phyloP scores from a whole-genome alignment of 2,113 vertebrate genomes.

The Ochotona curzoniae region DNA sequence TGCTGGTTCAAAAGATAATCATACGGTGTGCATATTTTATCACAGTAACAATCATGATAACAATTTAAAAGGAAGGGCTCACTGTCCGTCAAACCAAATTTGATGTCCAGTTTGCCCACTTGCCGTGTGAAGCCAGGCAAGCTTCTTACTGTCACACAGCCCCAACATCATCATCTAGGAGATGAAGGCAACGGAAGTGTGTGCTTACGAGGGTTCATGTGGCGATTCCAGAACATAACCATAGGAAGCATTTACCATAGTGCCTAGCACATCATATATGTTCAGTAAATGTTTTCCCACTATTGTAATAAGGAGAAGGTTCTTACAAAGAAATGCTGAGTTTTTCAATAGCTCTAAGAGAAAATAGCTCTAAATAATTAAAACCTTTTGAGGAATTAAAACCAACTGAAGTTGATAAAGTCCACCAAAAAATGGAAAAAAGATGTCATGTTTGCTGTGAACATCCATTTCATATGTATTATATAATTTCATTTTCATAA shows the following conservation, averaged over 20 bases:
- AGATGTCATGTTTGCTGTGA: not conserved
- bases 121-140: not conserved
- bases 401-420: slow-evolving; percentile 1
- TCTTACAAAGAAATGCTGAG: slow-evolving; percentile 36
- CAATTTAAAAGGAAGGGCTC: not conserved
- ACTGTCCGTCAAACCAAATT: not conserved
- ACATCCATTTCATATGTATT: not conserved
- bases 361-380: slow-evolving; percentile 26
- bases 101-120: not conserved
- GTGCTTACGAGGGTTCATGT: not conserved
- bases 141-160: not conserved
- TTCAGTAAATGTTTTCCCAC: not conserved
- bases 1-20: not conserved
- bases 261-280: not conserved
- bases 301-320: not conserved
- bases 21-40: not conserved
- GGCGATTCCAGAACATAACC: not conserved
- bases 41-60: not conserved
- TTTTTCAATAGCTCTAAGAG: slow-evolving; percentile 26
- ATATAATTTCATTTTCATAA: not conserved
- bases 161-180: not conserved
- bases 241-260: not conserved
- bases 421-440: not conserved
- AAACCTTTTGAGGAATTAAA: slow-evolving; percentile 33
- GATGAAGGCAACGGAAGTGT: not conserved